A percentile compares a stretch with the other conserved stretches of the same genome.
These are phyloP conservation scores for pig (Sus scrofa) DNA, from an alignment of 2,113 vertebrate genomes.

Conservation along the genomic window T2T-Sscrofa CM000820.6:104137001-104137500, in stretches of 20 bases:
- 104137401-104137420: no score
- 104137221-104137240: slow-evolving; percentile 15
- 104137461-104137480: not conserved
- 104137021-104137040: not conserved
- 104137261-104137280: not conserved
- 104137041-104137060: not conserved
- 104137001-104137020: not conserved
- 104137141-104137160: not conserved
- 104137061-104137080: not conserved
- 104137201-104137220: slow-evolving; percentile 38
- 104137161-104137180: not conserved
- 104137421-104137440: no score
- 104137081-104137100: not conserved
- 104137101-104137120: not conserved
- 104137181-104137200: not conserved
- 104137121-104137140: not conserved
- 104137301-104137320: no score
- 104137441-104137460: slow-evolving; percentile 48
- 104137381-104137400: no score
- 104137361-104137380: no score
- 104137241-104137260: not conserved
- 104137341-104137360: no score
- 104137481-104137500: not conserved
- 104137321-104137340: no score
- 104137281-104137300: no score